A percentile compares a stretch with the other conserved stretches of the same genome.
Evolutionary conservation across 1,140 invertebrate genomes (phyloP).

Genomic region (Temnothorax nylanderi): DNA sequence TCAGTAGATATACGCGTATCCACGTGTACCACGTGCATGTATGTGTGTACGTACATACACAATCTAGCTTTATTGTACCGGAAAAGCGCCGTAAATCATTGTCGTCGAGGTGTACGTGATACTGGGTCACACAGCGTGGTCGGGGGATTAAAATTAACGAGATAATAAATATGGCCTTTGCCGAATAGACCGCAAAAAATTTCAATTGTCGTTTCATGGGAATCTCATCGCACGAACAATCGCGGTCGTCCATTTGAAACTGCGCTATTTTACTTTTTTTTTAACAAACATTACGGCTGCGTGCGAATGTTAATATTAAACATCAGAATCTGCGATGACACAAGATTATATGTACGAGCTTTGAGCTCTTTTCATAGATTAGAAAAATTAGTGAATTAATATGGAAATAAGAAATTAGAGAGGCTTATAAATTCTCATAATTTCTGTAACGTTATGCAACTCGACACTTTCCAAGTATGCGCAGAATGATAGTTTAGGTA

Average conservation of each 20-base stretch:
- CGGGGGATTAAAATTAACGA: conserved; percentile 65
- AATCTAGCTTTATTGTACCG: conserved; percentile 43
- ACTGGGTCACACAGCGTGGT: conserved; percentile 2
- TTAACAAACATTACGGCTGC: neutral
- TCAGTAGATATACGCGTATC: neutral
- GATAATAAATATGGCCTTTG: conserved; percentile 62
- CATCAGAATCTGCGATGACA: neutral
- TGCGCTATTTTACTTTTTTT: neutral
- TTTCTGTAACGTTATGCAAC: neutral
- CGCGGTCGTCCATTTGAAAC: neutral
- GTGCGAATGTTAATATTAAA: neutral
- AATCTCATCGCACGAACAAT: neutral
- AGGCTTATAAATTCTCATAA: neutral
- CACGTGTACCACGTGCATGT: neutral
- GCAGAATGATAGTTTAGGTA: neutral
- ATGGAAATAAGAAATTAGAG: neutral
- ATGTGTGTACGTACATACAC: neutral
- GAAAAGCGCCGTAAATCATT: conserved; percentile 63
- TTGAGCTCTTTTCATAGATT: neutral
- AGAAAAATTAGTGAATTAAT: conserved; percentile 16
- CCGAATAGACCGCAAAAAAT: conserved; percentile 50
- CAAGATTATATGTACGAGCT: neutral
- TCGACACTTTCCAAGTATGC: neutral
- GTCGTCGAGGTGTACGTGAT: conserved; percentile 35
- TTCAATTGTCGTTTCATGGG: conserved; percentile 33